phyloP scores from a whole-genome alignment of 2,888 invertebrate genomes.

The Noctua comes region DNA sequence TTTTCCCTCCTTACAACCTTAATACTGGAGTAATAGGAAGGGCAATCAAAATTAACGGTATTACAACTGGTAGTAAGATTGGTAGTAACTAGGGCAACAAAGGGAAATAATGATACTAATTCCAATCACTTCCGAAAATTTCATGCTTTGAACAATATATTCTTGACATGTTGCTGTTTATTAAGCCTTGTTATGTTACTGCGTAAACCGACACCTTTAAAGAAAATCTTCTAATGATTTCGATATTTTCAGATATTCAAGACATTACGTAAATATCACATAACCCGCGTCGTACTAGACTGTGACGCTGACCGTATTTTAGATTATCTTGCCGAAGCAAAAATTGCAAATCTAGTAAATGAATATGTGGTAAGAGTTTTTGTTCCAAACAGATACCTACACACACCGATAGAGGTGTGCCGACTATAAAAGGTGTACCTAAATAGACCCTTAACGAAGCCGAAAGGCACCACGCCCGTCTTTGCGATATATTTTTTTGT shows the following conservation, averaged over 20 bases:
- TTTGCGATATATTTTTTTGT: no score
- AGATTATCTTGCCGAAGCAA: constrained; percentile 80
- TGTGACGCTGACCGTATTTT: constrained; percentile 81
- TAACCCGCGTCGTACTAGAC: constrained; percentile 82
- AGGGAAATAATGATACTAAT: no score
- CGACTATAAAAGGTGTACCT: neutral
- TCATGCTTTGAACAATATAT: no score
- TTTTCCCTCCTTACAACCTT: no score
- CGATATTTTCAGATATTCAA: constrained; percentile 81
- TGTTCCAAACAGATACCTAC: neutral
- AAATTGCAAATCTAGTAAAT: constrained; percentile 77
- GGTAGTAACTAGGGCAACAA: no score
- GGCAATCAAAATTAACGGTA: no score
- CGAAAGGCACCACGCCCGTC: no score
- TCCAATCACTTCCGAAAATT: no score
- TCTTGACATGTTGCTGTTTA: neutral
- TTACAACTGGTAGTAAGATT: no score
- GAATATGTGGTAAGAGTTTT: constrained; percentile 80
- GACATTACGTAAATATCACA: constrained; percentile 75
- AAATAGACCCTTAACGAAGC: no score
- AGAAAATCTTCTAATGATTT: no score
- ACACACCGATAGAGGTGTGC: neutral
- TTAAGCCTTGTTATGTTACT: neutral
- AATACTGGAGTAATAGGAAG: no score
- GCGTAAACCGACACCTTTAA: neutral